These are phyloP conservation scores for Caenorhabditis brenneri DNA, from an alignment of 1,140 invertebrate species.

Conservation along the genomic window DNA sequence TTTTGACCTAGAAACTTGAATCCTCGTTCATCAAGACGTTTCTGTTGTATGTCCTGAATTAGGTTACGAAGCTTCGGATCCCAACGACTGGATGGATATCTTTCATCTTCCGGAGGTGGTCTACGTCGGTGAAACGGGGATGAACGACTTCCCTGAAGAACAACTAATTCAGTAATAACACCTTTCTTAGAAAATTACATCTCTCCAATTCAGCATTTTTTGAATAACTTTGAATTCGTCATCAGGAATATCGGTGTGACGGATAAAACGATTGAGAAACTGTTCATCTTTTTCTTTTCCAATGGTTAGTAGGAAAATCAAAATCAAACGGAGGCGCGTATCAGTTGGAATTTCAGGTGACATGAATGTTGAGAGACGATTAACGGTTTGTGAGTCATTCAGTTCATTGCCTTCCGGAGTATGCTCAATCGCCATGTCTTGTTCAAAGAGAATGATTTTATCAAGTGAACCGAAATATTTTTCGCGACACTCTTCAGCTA, in stretches of 20 bases:
- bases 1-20: background rate
- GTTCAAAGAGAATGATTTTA: background rate
- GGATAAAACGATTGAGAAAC: background rate
- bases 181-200: background rate
- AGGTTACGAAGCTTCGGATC: background rate
- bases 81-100: background rate
- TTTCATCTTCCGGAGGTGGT: background rate
- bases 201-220: background rate
- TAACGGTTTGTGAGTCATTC: background rate
- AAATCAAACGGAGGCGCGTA: background rate
- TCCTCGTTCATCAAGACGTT: background rate
- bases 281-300: slow-evolving; percentile 17
- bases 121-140: background rate
- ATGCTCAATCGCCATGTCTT: slow-evolving; percentile 9
- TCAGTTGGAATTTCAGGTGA: background rate
- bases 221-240: background rate
- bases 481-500: background rate
- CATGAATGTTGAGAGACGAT: background rate
- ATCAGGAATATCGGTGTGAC: slow-evolving; percentile 1
- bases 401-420: background rate
- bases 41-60: background rate
- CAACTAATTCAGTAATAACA: background rate
- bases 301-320: slow-evolving; percentile 9
- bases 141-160: background rate
- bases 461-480: background rate